Base-by-base conservation (phyloP, 2,113 vertebrate species). In the Piaya cayana region DNA sequence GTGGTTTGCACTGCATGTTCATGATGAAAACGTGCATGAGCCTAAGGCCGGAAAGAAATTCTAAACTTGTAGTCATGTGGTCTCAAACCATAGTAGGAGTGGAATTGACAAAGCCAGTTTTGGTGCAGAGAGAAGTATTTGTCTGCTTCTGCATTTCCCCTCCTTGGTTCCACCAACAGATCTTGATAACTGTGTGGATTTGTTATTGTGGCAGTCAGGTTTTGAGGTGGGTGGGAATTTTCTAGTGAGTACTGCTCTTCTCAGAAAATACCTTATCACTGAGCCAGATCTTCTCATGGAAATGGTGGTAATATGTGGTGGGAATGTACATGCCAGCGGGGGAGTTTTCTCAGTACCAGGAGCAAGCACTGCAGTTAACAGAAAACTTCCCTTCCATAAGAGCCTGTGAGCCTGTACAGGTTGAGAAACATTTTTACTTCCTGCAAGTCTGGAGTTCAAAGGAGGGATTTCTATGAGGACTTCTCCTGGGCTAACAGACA, bases 191-290 rank as follows among this genome's bases (percentile, higher is more conserved):
- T 85, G 39, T 30, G 32, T 4, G 15, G 43, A 86, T 62, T 85
- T 93, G 76, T 42, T 88, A 62, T 82, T 69, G 71, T 21, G 1
- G 58, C 59, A 86, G 59, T 43, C 4, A 4, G 30, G 15, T 63
- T 88, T 77, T 72, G 83, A 83, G n/a, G 63, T 93, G 76, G 86
- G 82, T 86, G 67, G 76, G 55, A 91, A 81, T 83, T 92, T 90
- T 88, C 64, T 77, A 45, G 50, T 77, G 67, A 87, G 62, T 53
- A 25, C n/a, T n/a, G 27, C 39, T 86, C 43, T 87, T 32, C 60
- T 68, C 36, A 29, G 76, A 86, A 91, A 92, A 93, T 86, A 83
- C 34, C n/a, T 74, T 23, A 68, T 90, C 59, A 56, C 50, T 53
- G 34, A 86, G 42, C 70, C 12, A 74, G 78, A 90, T 34, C 56